Evolutionary conservation across 1,140 invertebrate genomes (phyloP), one percentile per base, ranked within the genome.

Genomic region (Odontomachus brunneus): DNA sequence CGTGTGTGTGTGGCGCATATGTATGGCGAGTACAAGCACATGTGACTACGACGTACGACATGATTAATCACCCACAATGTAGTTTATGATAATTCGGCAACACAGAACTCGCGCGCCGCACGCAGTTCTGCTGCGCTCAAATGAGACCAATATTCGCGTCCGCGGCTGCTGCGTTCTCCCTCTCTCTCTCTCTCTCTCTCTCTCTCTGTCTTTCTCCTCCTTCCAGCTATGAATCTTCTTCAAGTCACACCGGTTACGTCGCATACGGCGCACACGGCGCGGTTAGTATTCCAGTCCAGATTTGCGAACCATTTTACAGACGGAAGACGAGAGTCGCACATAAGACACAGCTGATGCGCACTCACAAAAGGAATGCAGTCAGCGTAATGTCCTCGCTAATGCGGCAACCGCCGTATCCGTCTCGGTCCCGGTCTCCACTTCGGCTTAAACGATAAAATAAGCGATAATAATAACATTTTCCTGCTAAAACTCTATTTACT

Each of bases 81-180:
- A 67, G 75, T 69, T 78, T 4, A 57, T 78, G 44, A 78, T 69
- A 57, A 78, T 69, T 78, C 65, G 75, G 33, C 65, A 71, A 71
- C 38, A 71, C 38, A 24, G 48, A 69, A 55, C 26, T n/a, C 22
- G 29, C 29, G 2, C 29, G 29, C 29, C 29, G 29, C 63, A 11
- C 9, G 24, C 49, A 15, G 29, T 78, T 78, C 33, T 26, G n/a
- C 17, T 9, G 60, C 48, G 26, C 5, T 22, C 60, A 9, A 44
- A 44, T 11, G 38, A 51, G 44, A 48, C n/a, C n/a, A n/a, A n/a
- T n/a, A n/a, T n/a, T n/a, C n/a, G n/a, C n/a, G n/a, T n/a, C n/a
- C n/a, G n/a, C n/a, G n/a, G n/a, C n/a, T n/a, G n/a, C n/a, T n/a
- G n/a, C n/a, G n/a, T n/a, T n/a, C n/a, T n/a, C n/a, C n/a, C n/a